Evolutionary conservation across 2,888 invertebrate species (phyloP).

Genomic region (Pachymerium ferrugineum): DNA sequence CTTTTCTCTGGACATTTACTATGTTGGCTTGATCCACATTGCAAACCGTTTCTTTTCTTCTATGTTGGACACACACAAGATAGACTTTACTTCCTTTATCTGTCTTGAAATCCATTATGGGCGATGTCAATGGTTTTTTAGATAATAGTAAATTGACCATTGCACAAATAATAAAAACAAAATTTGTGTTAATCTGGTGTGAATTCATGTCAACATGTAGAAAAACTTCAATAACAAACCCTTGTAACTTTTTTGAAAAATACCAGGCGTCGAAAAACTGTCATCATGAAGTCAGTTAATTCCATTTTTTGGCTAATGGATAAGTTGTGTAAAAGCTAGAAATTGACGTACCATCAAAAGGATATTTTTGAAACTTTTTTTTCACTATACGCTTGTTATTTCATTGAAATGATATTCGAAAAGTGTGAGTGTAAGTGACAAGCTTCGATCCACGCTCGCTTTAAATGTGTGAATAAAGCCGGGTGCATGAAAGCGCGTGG

Average conservation of each 20-base stretch:
- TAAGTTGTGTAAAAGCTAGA: too few relatives aligned
- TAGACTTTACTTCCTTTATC: background rate
- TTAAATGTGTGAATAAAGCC: background rate
- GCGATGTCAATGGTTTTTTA: background rate
- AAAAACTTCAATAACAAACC: background rate
- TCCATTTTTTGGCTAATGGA: background rate
- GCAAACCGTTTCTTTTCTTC: background rate
- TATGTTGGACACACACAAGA: background rate
- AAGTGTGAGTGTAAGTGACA: background rate
- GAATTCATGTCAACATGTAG: too few relatives aligned
- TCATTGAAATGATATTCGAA: background rate
- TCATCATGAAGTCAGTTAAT: background rate
- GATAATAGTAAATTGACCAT: background rate
- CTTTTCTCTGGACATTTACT: conserved; percentile 11
- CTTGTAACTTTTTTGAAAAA: background rate
- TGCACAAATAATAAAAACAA: background rate
- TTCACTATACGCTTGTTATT: too few relatives aligned
- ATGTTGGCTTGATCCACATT: conserved; percentile 4
- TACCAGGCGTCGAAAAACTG: background rate
- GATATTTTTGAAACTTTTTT: too few relatives aligned
- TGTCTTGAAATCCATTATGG: background rate
- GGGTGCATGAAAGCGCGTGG: background rate
- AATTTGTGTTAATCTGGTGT: too few relatives aligned
- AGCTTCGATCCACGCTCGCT: background rate
- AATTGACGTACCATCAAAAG: too few relatives aligned